Conservation (phyloP, 2,113 vertebrate genomes). For the Probosciger aterrimus region DNA sequence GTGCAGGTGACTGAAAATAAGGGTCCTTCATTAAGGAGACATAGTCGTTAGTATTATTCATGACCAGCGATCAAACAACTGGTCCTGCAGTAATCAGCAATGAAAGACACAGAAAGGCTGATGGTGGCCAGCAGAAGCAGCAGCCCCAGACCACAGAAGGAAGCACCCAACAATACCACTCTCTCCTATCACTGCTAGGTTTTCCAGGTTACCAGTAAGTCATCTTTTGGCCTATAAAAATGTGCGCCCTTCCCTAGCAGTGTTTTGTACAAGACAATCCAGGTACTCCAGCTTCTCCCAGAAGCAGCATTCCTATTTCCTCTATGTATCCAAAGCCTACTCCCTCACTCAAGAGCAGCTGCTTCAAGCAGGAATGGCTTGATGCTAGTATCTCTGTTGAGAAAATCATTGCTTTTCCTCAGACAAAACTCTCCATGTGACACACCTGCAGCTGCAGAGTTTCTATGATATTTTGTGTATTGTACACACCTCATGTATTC, state of each 20-base stretch:
- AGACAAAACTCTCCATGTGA: background rate
- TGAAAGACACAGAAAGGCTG: background rate
- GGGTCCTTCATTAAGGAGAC: background rate
- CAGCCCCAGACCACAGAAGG: background rate
- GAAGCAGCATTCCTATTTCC: background rate
- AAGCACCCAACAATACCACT: background rate
- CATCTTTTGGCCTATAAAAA: background rate
- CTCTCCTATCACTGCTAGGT: background rate
- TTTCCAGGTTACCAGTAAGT: background rate
- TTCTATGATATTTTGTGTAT: background rate
- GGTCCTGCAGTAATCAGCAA: background rate
- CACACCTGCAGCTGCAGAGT: background rate
- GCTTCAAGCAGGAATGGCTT: background rate
- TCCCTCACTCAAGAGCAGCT: background rate
- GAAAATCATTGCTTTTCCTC: background rate
- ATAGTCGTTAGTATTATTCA: background rate
- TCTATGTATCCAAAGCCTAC: background rate
- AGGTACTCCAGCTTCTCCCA: background rate
- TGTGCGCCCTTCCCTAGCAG: background rate
- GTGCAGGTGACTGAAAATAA: background rate
- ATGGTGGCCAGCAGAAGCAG: background rate
- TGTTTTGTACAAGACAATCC: background rate
- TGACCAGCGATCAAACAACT: background rate
- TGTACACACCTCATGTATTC: background rate
- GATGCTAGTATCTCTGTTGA: background rate